A percentile compares a stretch with the other conserved stretches of the same genome.
phyloP scores from a whole-genome alignment of 2,113 vertebrate genomes.

The Catharus minimus region DNA sequence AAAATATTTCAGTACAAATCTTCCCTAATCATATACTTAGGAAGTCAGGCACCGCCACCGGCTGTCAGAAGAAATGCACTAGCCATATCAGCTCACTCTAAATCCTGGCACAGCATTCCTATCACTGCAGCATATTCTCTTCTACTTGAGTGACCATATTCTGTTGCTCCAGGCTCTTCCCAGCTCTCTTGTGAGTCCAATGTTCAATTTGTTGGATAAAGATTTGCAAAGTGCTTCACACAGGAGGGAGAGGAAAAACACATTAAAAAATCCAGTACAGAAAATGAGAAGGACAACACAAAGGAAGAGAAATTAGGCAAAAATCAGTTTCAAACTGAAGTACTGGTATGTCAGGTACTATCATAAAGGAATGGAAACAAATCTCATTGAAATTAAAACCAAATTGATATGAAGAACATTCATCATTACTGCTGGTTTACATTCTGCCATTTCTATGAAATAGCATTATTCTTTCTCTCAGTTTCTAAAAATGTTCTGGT shows the following conservation, averaged over 20 bases:
- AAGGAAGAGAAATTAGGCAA: not conserved
- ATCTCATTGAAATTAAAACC: not conserved
- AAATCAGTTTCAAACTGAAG: not conserved
- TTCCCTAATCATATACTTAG: not conserved
- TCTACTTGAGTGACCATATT: not conserved
- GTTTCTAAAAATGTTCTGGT: not conserved
- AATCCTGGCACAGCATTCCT: not conserved
- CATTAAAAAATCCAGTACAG: not conserved
- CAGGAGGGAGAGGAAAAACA: not conserved
- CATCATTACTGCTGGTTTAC: not conserved
- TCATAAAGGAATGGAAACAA: not conserved
- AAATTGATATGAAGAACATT: not conserved
- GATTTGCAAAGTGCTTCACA: not conserved
- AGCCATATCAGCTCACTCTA: not conserved
- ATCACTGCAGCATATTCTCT: fast-evolving
- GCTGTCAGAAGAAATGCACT: not conserved
- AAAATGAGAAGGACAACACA: not conserved
- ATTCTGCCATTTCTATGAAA: not conserved
- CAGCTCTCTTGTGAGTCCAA: not conserved
- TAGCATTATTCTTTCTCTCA: not conserved
- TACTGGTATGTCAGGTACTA: not conserved
- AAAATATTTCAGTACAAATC: not conserved
- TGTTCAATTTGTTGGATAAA: not conserved
- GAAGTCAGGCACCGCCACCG: not conserved
- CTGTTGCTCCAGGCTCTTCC: not conserved